Percentiles rank a stretch among this genome's conserved stretches.
phyloP scores from a whole-genome alignment of 1,140 invertebrate species.

The Ceratina calcarata region DNA sequence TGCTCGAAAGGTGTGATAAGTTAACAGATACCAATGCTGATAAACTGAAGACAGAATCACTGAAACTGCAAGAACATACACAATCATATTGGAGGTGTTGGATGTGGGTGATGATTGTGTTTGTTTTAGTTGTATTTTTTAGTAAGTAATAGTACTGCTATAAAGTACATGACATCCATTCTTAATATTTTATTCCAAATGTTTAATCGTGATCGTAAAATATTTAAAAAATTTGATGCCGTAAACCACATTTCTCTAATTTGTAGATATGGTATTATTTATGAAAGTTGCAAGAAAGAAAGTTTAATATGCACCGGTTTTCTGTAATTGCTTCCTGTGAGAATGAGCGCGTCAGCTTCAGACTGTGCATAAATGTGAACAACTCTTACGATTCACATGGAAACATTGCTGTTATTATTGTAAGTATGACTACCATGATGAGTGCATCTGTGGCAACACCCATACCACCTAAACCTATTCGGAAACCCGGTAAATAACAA shows the following conservation, averaged over 20 bases:
- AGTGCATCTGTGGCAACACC: slow-evolving; percentile 57
- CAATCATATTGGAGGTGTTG: slow-evolving; percentile 94
- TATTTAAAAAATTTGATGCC: too few relatives aligned
- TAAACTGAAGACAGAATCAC: slow-evolving; percentile 89
- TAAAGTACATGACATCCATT: not conserved
- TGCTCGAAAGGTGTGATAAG: slow-evolving; percentile 87
- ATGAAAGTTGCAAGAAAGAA: slow-evolving; percentile 88
- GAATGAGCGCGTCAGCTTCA: not conserved
- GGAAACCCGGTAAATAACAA: slow-evolving; percentile 72
- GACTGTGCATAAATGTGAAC: slow-evolving; percentile 34
- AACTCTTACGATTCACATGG: slow-evolving; percentile 32
- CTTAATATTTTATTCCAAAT: slow-evolving; percentile 3
- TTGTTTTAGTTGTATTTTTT: slow-evolving; percentile 93
- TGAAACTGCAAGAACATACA: slow-evolving; percentile 91
- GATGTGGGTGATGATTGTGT: slow-evolving; percentile 93
- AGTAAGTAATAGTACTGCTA: slow-evolving; percentile 82
- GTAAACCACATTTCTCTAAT: slow-evolving; percentile 51
- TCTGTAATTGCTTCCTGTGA: not conserved
- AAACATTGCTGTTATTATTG: slow-evolving; percentile 50
- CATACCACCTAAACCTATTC: slow-evolving; percentile 69
- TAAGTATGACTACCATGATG: slow-evolving; percentile 61
- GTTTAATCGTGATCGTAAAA: not conserved
- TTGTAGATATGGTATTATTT: slow-evolving; percentile 89
- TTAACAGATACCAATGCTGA: slow-evolving; percentile 89
- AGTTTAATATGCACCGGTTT: slow-evolving; percentile 43